These are phyloP conservation scores for Temnothorax ravouxi DNA, from an alignment of 2,888 invertebrate genomes.

Conservation along the genomic window DNA sequence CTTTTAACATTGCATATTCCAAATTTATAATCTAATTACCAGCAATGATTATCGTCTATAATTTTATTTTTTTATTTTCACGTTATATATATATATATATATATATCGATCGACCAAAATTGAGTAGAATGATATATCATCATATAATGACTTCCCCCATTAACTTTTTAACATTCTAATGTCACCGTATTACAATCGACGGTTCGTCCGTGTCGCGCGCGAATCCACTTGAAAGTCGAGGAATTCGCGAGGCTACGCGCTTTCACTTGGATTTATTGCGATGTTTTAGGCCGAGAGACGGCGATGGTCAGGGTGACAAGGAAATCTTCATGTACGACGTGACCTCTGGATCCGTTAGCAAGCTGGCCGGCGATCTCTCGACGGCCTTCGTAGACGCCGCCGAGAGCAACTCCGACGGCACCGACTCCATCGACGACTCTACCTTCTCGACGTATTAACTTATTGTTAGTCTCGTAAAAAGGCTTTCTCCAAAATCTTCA, in stretches of 20 bases:
- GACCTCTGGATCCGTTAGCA: conserved; percentile 91
- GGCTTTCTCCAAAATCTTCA: conserved; percentile 15
- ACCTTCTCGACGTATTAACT: conserved; percentile 62
- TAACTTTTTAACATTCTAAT: not conserved
- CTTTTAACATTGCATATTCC: not conserved
- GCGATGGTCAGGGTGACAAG: conserved; percentile 87
- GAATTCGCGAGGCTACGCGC: conserved; percentile 27
- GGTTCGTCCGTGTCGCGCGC: not conserved
- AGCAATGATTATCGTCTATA: not conserved
- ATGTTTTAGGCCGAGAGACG: conserved; percentile 86
- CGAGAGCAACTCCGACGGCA: conserved; percentile 91
- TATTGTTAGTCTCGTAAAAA: conserved; percentile 12
- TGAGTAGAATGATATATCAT: no score
- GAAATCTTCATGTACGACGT: conserved; percentile 97
- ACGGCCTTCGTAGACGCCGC: conserved; percentile 95
- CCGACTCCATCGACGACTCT: conserved; percentile 77
- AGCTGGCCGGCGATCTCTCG: conserved; percentile 93
- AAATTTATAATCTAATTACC: not conserved
- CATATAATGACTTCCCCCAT: not conserved
- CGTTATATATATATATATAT: not conserved
- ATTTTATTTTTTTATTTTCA: not conserved
- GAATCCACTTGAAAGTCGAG: conserved; percentile 40
- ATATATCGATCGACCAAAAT: not conserved
- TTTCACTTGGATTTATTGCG: conserved; percentile 47
- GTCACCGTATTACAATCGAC: conserved; percentile 10